Base-by-base conservation (phyloP, 1,140 invertebrate genomes). In the Temnothorax longispinosus region DNA sequence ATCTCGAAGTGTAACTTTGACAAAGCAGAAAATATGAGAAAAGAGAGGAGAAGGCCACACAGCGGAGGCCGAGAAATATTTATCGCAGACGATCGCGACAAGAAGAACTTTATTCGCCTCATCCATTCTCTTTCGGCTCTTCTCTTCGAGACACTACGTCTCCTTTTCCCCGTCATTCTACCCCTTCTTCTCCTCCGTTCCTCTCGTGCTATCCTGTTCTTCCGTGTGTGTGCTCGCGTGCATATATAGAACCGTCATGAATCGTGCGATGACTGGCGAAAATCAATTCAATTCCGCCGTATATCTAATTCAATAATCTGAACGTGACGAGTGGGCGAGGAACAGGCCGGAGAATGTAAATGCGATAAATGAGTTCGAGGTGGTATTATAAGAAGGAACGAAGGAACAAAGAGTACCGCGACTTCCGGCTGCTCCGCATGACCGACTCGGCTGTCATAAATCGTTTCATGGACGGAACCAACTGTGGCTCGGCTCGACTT, bases 281-380 rank as follows among this genome's bases (percentile, higher is more conserved):
- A 94, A 94, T 95, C 94, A 94, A 95, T 95, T 94, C 94, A 93
- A 94, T 94, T 92, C 92, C 74, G 47, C 87, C 80, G 91, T 92
- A 92, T 94, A 94, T 95, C 94, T 94, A 92, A 94, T 93, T 93
- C 88, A 91, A 94, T 93, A 92, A 94, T 94, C 94, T 94, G 80
- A 76, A 77, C 60, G 76, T 74, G 85, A 60, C 80, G 90, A 90
- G 89, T 91, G 89, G 89, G 87, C 89, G 88, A 91, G 89, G 82
- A 88, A 65, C 80, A 80, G 81, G 54, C 58, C 78, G 65, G 64
- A 85, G 84, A 90, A 88, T 92, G 89, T 92, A 86, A 90, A 92
- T 91, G 91, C 93, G 93, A 94, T 95, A 93, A 94, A 94, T 93
- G 91, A 92, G 91, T 84, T 52, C 38, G 80, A 75, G 56, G 60